Evolutionary conservation across 2,113 vertebrate species (phyloP).

Genomic region (Alouatta palliata): DNA sequence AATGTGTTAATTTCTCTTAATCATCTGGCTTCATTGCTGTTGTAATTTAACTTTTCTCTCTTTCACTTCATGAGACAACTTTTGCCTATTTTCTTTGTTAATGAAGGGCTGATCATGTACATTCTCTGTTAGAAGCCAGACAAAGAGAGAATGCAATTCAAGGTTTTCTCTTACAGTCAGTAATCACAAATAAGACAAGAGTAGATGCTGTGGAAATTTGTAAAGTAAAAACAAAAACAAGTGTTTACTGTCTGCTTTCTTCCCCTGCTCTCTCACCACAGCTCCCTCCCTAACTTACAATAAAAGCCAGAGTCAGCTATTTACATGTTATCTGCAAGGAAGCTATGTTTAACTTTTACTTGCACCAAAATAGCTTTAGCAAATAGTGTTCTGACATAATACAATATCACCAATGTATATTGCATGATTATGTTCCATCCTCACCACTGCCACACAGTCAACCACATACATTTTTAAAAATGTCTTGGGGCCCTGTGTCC

Average conservation of each 20-base stretch:
- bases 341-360: conserved; percentile 56
- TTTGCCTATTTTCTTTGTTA: conserved; percentile 43
- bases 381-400: background rate
- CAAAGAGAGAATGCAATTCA: conserved; percentile 1
- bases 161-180: background rate
- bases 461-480: background rate
- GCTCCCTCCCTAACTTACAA: background rate
- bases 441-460: background rate
- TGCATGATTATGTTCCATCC: background rate
- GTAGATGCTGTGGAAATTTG: background rate
- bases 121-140: conserved; percentile 33
- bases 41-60: conserved; percentile 56
- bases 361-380: background rate
- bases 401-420: background rate
- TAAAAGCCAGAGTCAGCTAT: background rate
- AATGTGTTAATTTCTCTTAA: conserved; percentile 70
- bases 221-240: background rate
- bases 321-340: conserved; percentile 55
- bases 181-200: background rate
- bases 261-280: background rate
- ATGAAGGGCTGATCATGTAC: background rate
- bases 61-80: background rate
- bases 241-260: background rate
- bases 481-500: background rate
- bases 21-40: conserved; percentile 68